phyloP scores from a whole-genome alignment of 2,888 invertebrate genomes.

The Ischnus inquisitorius region DNA sequence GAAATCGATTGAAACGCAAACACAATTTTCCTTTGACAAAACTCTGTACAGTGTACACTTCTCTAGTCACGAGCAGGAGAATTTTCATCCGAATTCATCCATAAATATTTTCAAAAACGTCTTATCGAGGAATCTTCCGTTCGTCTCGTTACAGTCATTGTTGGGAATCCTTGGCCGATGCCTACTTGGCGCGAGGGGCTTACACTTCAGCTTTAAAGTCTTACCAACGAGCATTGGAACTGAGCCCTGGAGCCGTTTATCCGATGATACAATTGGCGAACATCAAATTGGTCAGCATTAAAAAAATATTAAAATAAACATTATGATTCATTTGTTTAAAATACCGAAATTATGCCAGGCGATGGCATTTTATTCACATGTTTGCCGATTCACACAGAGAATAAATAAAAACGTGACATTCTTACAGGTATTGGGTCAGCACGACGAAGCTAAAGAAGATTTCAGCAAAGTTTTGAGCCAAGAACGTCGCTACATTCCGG shows the following conservation, averaged over 20 bases:
- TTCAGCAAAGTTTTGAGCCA: constrained; percentile 88
- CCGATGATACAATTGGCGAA: constrained; percentile 92
- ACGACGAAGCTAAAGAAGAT: constrained; percentile 90
- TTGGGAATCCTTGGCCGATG: constrained; percentile 97
- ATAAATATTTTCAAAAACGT: no score
- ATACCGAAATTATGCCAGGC: constrained; percentile 71
- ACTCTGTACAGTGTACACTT: neutral
- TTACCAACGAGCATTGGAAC: constrained; percentile 91
- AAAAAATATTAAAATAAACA: constrained; percentile 35
- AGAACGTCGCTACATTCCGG: constrained; percentile 89
- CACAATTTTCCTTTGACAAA: neutral
- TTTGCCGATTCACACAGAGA: neutral
- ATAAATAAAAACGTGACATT: neutral
- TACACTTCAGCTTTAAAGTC: constrained; percentile 95
- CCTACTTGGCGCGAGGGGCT: constrained; percentile 95
- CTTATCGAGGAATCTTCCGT: neutral
- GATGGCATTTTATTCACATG: constrained; percentile 72
- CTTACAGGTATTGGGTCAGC: constrained; percentile 88
- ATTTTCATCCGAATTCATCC: neutral
- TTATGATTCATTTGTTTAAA: constrained; percentile 35
- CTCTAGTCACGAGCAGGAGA: neutral
- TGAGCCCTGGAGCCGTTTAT: constrained; percentile 89
- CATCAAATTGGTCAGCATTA: constrained; percentile 88
- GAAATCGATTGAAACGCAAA: neutral
- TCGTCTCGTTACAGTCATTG: constrained; percentile 85